Evolutionary conservation across 2,888 invertebrate genomes (phyloP), one percentile per base, ranked within the genome.

Genomic region (Ornithoptera alexandrae): DNA sequence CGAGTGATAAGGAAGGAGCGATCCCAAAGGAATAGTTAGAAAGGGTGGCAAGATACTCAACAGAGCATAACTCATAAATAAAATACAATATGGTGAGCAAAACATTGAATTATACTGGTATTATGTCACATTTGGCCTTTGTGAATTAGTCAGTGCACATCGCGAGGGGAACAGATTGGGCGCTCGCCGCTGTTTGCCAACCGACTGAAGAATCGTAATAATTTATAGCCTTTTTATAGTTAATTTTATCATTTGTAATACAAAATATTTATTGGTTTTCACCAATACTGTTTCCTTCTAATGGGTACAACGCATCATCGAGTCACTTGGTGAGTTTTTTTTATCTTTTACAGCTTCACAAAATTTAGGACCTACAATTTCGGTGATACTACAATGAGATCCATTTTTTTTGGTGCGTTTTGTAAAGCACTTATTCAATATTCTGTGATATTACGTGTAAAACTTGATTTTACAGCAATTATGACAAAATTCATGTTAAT

Each of bases 11-110:
- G 77, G 88, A 90, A 75, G 76, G 76, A 77, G 72, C 77, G 78
- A 85, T 74, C 30, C 68, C 67, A 59, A 60, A 68, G 56, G 62
- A 69, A 71, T 67, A 65, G 77, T 71, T 75, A 74, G 77, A 88
- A 79, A 84, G 84, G 79, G 88, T 84, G 72, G 74, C 72, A 76
- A 58, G 68, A 82, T 77, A 84, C 78, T 85, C 87, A 85, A 84
- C 87, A 81, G 86, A 77, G 87, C 90, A 92, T 92, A 89, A 91
- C 91, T 92, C 92, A 93, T 93, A 93, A 93, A 93, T 93, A 93
- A 93, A 93, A 89, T 90, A 92, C 92, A 93, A 93, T 93, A 93
- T 93, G 93, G 93, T 93, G 93, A 92, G 92, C 93, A 93, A 92
- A 93, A 93, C 92, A 93, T 92, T 92, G 92, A 91, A 92, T 92